A percentile compares a stretch with the other conserved stretches of the same genome.
Conservation (phyloP, 2,888 invertebrate genomes). For the Lobophora halterata region DNA sequence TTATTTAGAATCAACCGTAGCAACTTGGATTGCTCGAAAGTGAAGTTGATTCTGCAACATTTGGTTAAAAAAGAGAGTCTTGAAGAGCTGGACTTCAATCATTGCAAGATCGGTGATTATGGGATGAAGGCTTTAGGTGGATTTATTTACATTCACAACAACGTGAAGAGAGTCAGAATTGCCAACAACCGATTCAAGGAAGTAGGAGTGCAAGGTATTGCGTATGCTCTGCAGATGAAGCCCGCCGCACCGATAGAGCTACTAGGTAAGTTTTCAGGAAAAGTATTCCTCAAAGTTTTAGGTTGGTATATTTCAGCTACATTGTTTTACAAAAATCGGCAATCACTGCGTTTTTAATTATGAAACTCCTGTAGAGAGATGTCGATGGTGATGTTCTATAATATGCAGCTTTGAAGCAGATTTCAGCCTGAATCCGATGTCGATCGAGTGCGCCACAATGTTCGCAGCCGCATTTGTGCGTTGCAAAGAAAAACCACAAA, state of each 20-base stretch:
- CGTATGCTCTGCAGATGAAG: conserved; percentile 75
- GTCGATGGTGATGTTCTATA: neutral
- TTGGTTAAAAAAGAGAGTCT: conserved; percentile 72
- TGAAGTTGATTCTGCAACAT: conserved; percentile 79
- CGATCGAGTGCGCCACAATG: conserved; percentile 79
- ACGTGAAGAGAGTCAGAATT: conserved; percentile 72
- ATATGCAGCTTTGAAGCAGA: conserved; percentile 48
- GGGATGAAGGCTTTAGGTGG: conserved; percentile 84
- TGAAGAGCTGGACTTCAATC: conserved; percentile 83
- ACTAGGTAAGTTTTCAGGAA: conserved; percentile 45
- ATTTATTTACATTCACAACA: conserved; percentile 69
- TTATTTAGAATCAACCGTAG: conserved; percentile 81
- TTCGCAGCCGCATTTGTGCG: conserved; percentile 81
- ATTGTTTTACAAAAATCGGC: too few species aligned
- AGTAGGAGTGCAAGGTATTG: conserved; percentile 75
- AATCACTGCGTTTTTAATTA: too few species aligned
- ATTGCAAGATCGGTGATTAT: conserved; percentile 82
- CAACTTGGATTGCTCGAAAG: conserved; percentile 80
- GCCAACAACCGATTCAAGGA: conserved; percentile 80
- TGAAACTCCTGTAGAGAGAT: too few species aligned
- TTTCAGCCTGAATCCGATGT: conserved; percentile 83
- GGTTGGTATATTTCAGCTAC: too few species aligned
- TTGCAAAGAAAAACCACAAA: conserved; percentile 75
- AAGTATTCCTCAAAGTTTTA: neutral
- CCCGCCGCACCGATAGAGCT: conserved; percentile 71